Evolutionary conservation across 2,888 invertebrate species (phyloP), one percentile per base, ranked within the genome.

Genomic region (Ceratothoa steindachneri): DNA sequence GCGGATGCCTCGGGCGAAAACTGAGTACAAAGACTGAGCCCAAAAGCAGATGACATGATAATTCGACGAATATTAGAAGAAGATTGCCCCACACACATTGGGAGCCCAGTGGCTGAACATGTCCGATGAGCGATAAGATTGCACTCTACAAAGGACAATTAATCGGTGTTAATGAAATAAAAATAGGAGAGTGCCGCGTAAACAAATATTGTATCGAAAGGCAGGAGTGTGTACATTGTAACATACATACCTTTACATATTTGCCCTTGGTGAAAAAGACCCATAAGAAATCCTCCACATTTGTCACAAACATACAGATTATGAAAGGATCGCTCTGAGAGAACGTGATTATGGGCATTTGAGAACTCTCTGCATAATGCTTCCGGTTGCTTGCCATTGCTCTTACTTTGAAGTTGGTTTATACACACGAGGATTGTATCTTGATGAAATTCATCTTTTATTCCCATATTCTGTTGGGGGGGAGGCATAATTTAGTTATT

Each of bases 401-500:
- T 74, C 69, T 75, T 65, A 60, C 66, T 77, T 67, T 75, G 74
- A 72, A 91, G 85, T 83, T 90, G 90, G 82, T 89, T 88, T 80
- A 91, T 87, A 83, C 90, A 89, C 60, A 88, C 87, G 80, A 91
- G 84, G 81, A 91, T 88, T 70, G 89, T 88, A 82, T 87, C 88
- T 82, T 90, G 89, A 83, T 90, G 90, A 82, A 89, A 90, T 80
- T 89, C 89, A 85, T 91, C 90, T 83, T 89, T 89, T 82, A 91
- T 89, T 80, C 90, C 90, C 89, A 91, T 89, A 83, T 87, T 88
- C 91, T 91, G 84, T 53, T 86, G 86, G 15, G 9, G 22, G 73
- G n/a, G n/a, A n/a, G n/a, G n/a, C n/a, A n/a, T n/a, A n/a, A n/a
- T n/a, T n/a, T n/a, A n/a, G n/a, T n/a, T n/a, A n/a, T n/a, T n/a